Evolutionary conservation across 1,140 invertebrate genomes (phyloP), one percentile per base, ranked within the genome.

Genomic region (Pogonus chalceus): DNA sequence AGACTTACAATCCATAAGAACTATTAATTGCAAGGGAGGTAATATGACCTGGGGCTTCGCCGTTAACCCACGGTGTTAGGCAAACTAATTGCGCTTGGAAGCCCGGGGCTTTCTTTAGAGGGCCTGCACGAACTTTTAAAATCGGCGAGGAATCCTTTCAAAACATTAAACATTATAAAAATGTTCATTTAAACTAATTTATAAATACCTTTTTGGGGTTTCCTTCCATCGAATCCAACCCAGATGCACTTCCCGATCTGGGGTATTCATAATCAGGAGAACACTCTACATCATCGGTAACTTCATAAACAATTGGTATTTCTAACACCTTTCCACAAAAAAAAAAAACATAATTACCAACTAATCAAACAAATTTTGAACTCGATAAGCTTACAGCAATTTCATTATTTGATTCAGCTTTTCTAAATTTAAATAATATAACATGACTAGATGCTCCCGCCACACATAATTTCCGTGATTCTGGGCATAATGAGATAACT

Each of bases 51-150:
- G 89, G 82, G 47, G 85, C 77, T 67, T 87, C 85, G 53, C 83
- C 84, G 64, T 88, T 87, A 51, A 81, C 76, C 71, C 87, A 88
- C 20, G 85, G 84, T 47, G 91, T 89, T 58, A 98, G 73, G 75
- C 94, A 97, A 59, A 97, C 89, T 48, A 99, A 74, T 62, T 95
- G 89, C 4, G 93, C 88, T 76, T 98, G 94, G 79, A 96, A 98
- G 56, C 93, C 93, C 18, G 92, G 76, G 22, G 87, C 79, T 69
- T 92, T 87, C 62, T 88, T 88, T 62, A 88, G 80, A 46, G 78
- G 70, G 24, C 90, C 92, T 26, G 76, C 71, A 65, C 84, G 83
- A 20, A 92, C 88, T 71, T 83, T 84, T 20, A 90, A 72, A 51
- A 69, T 64, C 43, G 79, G 74, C 61, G 72, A 67, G 59, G 74